phyloP scores from a whole-genome alignment of 2,113 vertebrate species.

The Prionailurus viverrinus region DNA sequence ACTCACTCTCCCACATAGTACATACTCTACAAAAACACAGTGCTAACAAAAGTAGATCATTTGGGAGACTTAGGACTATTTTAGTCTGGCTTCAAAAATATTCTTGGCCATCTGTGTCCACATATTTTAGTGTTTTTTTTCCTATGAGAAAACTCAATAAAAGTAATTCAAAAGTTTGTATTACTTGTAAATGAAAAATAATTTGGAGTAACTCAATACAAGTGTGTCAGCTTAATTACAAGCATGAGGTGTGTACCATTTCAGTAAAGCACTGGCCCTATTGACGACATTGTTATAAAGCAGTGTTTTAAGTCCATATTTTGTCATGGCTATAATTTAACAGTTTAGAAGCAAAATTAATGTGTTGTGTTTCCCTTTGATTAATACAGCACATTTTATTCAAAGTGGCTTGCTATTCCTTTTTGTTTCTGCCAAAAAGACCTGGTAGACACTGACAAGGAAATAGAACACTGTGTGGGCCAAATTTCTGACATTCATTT shows the following conservation, averaged over 20 bases:
- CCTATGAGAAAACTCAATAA: not conserved
- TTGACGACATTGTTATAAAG: slow-evolving; percentile 66
- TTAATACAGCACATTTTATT: slow-evolving; percentile 74
- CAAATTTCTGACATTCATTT: slow-evolving; percentile 85
- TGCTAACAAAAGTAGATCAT: not conserved
- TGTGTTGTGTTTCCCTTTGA: slow-evolving; percentile 71
- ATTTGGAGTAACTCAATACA: slow-evolving; percentile 13
- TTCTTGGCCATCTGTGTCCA: not conserved
- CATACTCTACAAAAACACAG: not conserved
- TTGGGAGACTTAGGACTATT: not conserved
- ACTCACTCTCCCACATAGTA: fast-evolving
- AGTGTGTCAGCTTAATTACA: slow-evolving; percentile 7
- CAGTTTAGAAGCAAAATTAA: slow-evolving; percentile 74
- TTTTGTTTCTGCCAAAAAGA: slow-evolving; percentile 75
- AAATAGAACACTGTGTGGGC: slow-evolving; percentile 41
- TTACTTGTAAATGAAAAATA: slow-evolving; percentile 34
- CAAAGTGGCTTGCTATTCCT: slow-evolving; percentile 68
- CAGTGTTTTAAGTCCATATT: slow-evolving; percentile 56
- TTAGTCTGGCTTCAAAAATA: not conserved
- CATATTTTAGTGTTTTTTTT: not conserved
- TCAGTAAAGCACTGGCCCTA: slow-evolving; percentile 9
- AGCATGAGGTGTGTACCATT: slow-evolving; percentile 61
- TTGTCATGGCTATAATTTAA: slow-evolving; percentile 67
- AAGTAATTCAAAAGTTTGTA: not conserved
- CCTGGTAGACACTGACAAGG: slow-evolving; percentile 74